Conservation (phyloP, 92 coral and sea anemone genomes). For the Palythoa heliodiscus region DNA sequence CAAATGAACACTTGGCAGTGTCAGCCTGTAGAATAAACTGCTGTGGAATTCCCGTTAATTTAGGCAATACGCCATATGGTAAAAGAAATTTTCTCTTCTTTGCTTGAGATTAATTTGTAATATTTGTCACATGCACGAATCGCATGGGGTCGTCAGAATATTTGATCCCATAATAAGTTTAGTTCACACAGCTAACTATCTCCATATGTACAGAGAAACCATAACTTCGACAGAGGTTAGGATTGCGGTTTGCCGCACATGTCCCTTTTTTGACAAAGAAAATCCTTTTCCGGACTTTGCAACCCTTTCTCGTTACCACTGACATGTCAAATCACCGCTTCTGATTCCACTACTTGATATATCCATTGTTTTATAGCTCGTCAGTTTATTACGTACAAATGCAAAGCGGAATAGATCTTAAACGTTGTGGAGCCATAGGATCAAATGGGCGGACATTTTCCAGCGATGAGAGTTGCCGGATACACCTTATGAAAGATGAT, state of each 20-base stretch:
- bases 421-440: slow-evolving; percentile 15
- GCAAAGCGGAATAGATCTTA: neutral
- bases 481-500: neutral
- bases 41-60: neutral
- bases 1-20: neutral
- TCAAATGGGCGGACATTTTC: slow-evolving; percentile 33
- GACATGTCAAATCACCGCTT: neutral
- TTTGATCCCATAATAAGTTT: neutral
- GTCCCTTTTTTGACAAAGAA: neutral
- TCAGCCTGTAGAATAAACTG: neutral
- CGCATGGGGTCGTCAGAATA: neutral
- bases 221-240: neutral
- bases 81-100: neutral
- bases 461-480: slow-evolving; percentile 11
- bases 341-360: neutral
- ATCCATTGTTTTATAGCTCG: neutral
- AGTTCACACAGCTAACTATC: neutral
- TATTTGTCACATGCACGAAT: neutral
- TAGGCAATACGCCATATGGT: neutral
- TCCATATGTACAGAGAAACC: slow-evolving; percentile 15
- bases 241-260: slow-evolving; percentile 5
- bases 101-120: slow-evolving; percentile 9
- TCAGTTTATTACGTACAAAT: neutral
- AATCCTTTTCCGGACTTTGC: slow-evolving; percentile 20
- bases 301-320: neutral